phyloP scores from a whole-genome alignment of 2,113 vertebrate genomes.

The Spermophilus dauricus region DNA sequence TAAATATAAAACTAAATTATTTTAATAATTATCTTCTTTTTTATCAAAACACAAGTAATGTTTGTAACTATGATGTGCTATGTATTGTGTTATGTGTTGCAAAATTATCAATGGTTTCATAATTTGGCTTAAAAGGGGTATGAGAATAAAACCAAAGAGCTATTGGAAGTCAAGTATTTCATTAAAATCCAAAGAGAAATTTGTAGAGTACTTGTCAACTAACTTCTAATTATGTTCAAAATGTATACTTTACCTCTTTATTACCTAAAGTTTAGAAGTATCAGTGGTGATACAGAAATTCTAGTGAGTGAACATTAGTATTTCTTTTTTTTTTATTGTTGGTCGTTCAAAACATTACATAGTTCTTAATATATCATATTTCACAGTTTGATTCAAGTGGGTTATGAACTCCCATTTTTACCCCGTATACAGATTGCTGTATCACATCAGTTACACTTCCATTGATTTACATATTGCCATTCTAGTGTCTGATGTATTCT shows the following conservation, averaged over 20 bases:
- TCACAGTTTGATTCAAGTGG: no score
- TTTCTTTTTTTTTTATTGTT: background rate
- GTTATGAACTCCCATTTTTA: no score
- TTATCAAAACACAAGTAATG: conserved; percentile 22
- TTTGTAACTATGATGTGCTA: background rate
- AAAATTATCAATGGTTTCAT: background rate
- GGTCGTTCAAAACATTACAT: no score
- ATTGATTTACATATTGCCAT: no score
- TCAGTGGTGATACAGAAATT: background rate
- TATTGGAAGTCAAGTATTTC: conserved; percentile 21
- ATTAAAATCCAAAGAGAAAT: background rate
- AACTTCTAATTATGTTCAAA: background rate
- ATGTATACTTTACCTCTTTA: background rate
- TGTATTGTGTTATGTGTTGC: background rate
- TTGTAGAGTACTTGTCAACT: background rate
- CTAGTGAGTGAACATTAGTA: background rate
- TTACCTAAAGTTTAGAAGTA: background rate
- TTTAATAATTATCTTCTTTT: background rate
- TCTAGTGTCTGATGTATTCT: no score
- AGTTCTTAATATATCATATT: no score
- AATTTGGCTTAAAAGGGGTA: background rate
- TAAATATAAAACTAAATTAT: conserved; percentile 8
- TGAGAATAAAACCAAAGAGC: background rate
- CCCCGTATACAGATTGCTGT: no score
- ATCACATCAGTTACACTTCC: no score